Base-by-base conservation (phyloP, 2,113 vertebrate genomes). In the Anser cygnoides region DNA sequence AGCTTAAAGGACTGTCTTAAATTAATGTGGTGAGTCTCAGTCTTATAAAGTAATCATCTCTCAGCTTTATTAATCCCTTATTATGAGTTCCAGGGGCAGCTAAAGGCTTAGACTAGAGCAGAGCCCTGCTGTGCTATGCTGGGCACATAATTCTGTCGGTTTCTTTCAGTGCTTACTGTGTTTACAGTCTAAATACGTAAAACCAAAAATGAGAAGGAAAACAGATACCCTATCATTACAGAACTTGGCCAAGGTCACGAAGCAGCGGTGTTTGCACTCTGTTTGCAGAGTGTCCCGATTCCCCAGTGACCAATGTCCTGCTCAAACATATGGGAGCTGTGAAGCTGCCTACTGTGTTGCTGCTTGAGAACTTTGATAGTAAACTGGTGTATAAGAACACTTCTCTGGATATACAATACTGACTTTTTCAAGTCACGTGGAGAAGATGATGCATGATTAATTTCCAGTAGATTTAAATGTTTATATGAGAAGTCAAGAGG, bases 71-170 rank as follows among this genome's bases (percentile, higher is more conserved):
- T 74, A 87, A 84, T 86, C 43, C 41, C 37, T 79, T 79, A 66
- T 74, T 77, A 33, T 33, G 82, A 66, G 49, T 95, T 89, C 55
- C 72, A 88, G 71, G 73, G 33, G 35, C 39, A 75, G 70, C 9
- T 49, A 61, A 89, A 85, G 41, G 50, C 44, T 84, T 55, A 84
- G 50, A 41, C 28, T 29, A 50, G 28, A 46, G 10, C 15, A 74
- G 72, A 7, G 54, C 37, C 75, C 41, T 85, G 82, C 88, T 78
- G 43, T 49, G 55, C 79, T 39, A 46, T 18, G 37, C 35, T 46
- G 0, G 0, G 66, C 46, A 63, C 2, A 0, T 5, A 22, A 80
- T 35, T 63, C 31, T 71, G 2, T 55, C 29, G 25, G 37, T 49
- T 49, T 49, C 20, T 49, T 49, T 49, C 46, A 49, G 10, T 49